Percentiles rank a stretch among this genome's conserved stretches.
phyloP scores from a whole-genome alignment of 2,888 invertebrate genomes.

The Nemoura dubitans region DNA sequence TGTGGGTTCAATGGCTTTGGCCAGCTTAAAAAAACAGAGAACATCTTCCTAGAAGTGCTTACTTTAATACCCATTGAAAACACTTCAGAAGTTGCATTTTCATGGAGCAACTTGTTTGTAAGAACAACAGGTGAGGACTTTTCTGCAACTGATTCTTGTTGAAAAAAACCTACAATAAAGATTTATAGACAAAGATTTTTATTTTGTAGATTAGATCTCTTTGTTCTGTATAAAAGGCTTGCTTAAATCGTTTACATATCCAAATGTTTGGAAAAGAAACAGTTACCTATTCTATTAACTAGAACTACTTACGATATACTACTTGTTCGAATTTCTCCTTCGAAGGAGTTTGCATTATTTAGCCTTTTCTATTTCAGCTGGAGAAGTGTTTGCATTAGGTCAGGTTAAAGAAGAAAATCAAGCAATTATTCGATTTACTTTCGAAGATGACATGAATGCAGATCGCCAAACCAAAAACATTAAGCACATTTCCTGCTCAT shows the following conservation, averaged over 20 bases:
- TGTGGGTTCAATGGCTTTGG: conserved; percentile 45
- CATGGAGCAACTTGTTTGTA: conserved; percentile 45
- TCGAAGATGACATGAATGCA: background rate
- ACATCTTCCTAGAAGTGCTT: background rate
- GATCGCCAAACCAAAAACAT: background rate
- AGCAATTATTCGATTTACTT: background rate
- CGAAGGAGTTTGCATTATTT: no score
- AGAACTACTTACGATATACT: no score
- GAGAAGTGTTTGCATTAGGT: background rate
- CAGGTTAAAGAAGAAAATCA: background rate
- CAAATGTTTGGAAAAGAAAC: no score
- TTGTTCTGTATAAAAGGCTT: no score
- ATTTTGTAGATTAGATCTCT: no score
- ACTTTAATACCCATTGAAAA: conserved; percentile 29
- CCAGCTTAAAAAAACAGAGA: background rate
- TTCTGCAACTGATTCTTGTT: background rate
- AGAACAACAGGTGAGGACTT: conserved; percentile 22
- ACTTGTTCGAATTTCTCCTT: no score
- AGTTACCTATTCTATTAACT: no score
- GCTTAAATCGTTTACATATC: no score
- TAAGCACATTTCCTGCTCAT: conserved; percentile 49
- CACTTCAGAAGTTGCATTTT: conserved; percentile 41
- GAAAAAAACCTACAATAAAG: no score
- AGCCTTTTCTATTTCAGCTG: conserved; percentile 18
- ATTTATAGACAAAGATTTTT: no score